These are phyloP conservation scores for Mus minutoides DNA, from an alignment of 2,797 vertebrate genomes.

Conservation along the genomic window DNA sequence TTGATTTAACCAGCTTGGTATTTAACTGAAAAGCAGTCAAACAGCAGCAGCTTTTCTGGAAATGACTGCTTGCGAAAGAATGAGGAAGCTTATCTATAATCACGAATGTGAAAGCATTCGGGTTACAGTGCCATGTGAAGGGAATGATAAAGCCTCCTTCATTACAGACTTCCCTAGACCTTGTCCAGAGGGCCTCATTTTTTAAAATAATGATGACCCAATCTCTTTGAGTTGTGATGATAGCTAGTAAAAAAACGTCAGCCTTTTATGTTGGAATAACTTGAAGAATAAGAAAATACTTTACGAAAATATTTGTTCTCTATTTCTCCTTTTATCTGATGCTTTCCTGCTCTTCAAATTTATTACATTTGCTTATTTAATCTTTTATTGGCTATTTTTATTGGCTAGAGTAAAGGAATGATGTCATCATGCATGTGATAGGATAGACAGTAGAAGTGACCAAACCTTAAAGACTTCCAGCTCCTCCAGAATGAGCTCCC, in stretches of 20 bases:
- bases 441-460: conserved; percentile 56
- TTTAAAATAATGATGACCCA: conserved; percentile 63
- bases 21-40: conserved; percentile 74
- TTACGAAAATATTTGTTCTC: conserved; percentile 64
- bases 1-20: conserved; percentile 66
- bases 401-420: conserved; percentile 77
- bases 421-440: conserved; percentile 52
- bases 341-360: conserved; percentile 66
- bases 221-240: conserved; percentile 72
- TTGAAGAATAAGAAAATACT: conserved; percentile 45
- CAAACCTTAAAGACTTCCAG: conserved; percentile 98
- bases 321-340: conserved; percentile 66
- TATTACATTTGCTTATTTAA: conserved; percentile 69
- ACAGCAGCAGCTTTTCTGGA: conserved; percentile 68
- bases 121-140: conserved; percentile 62
- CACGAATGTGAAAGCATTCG: conserved; percentile 56
- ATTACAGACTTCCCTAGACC: conserved; percentile 57
- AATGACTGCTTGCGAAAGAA: conserved; percentile 66
- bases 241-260: conserved; percentile 64
- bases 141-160: conserved; percentile 70
- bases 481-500: conserved; percentile 98
- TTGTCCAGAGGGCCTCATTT: conserved; percentile 52
- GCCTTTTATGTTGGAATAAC: conserved; percentile 43
- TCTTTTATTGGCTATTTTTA: conserved; percentile 77
- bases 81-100: conserved; percentile 77